A percentile compares a stretch with the other conserved stretches of the same genome.
Evolutionary conservation across 2,113 vertebrate genomes (phyloP).

Genomic region (Tylochromis polylepis): DNA sequence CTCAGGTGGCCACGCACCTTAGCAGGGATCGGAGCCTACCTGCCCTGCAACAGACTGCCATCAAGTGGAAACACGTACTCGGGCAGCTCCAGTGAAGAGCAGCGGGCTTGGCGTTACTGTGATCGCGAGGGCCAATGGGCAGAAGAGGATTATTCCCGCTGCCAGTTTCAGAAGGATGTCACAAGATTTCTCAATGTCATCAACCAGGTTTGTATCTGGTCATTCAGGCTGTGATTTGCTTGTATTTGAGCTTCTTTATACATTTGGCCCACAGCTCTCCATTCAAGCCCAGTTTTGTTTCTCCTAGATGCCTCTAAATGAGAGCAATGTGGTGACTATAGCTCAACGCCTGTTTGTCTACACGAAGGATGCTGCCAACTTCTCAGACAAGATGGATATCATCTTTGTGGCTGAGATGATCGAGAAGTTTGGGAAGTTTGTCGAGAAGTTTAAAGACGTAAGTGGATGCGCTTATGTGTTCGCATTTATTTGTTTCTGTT

Average conservation of each 20-base stretch:
- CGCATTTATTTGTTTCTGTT: not conserved
- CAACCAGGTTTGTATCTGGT: conserved; percentile 80
- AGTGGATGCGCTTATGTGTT: not conserved
- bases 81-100: conserved; percentile 80
- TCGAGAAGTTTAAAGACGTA: conserved; percentile 95
- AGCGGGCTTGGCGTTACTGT: conserved; percentile 87
- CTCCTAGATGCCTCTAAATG: conserved; percentile 90
- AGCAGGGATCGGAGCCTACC: conserved; percentile 88
- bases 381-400: conserved; percentile 98
- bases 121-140: conserved; percentile 88
- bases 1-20: conserved; percentile 92
- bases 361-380: conserved; percentile 90
- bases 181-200: conserved; percentile 93
- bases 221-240: not conserved
- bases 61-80: conserved; percentile 83
- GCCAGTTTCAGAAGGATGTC: conserved; percentile 94
- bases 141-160: conserved; percentile 89
- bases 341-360: conserved; percentile 88
- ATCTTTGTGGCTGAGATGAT: conserved; percentile 99
- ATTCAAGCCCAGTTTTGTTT: not conserved
- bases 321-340: conserved; percentile 88
- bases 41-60: conserved; percentile 83
- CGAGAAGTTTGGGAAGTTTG: conserved; percentile 94
- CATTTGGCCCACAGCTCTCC: not conserved
- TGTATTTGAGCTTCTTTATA: not conserved